Percentiles rank a stretch among this genome's conserved stretches.
Evolutionary conservation across 2,797 vertebrate genomes (phyloP).

Genomic region (Thunnus albacares): DNA sequence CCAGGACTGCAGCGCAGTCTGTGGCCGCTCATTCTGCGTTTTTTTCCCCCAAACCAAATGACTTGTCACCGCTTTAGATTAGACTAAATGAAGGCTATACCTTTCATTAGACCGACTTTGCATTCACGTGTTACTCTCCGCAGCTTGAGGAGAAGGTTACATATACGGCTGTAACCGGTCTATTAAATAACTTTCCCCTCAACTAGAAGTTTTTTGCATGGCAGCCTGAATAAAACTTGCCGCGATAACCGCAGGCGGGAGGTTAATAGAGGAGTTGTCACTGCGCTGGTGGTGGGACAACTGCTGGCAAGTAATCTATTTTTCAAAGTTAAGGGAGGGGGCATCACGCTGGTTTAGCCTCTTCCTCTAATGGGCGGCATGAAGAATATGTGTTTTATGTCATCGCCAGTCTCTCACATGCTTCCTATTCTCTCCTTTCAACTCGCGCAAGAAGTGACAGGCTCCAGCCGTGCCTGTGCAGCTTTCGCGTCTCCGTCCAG

Average conservation of each 20-base stretch:
- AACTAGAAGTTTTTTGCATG: conserved; percentile 87
- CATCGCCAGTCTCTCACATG: conserved; percentile 90
- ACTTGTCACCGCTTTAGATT: conserved; percentile 24
- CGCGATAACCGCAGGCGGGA: conserved; percentile 66
- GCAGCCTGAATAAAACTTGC: conserved; percentile 85
- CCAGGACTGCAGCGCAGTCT: conserved; percentile 61
- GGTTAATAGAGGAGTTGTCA: conserved; percentile 77
- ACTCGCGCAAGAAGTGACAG: conserved; percentile 95
- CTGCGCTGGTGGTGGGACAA: conserved; percentile 76
- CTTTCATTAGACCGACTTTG: conserved; percentile 38
- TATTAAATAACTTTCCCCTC: conserved; percentile 89
- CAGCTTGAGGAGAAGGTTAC: conserved; percentile 11
- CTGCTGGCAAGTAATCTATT: conserved; percentile 85
- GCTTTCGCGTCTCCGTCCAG: conserved; percentile 76
- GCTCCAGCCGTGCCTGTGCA: conserved; percentile 90
- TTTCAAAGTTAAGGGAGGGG: conserved; percentile 81
- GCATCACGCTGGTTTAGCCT: conserved; percentile 90
- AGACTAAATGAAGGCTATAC: not conserved
- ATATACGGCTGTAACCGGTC: conserved; percentile 72
- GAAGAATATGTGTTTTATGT: conserved; percentile 95
- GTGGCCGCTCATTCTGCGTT: conserved; percentile 30
- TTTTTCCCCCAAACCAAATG: not conserved
- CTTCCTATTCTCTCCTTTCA: conserved; percentile 91
- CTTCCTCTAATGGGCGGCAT: conserved; percentile 90
- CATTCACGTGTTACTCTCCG: conserved; percentile 44